Conservation (phyloP, 2,888 invertebrate genomes). For the Phaedon cochleariae region DNA sequence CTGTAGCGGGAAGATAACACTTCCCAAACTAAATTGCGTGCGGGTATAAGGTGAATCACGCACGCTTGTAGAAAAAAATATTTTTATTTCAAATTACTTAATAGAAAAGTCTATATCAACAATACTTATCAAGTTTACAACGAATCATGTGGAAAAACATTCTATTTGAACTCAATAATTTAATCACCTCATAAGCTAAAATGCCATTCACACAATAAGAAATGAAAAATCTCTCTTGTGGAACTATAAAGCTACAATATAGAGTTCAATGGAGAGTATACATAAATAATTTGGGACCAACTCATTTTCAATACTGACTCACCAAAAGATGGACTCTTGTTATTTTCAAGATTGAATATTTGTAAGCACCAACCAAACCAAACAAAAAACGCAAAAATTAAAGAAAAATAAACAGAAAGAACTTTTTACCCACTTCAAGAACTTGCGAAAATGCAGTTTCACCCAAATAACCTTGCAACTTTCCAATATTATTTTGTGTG, state of each 20-base stretch:
- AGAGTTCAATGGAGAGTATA: not conserved
- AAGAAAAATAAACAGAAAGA: not conserved
- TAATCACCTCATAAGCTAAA: slow-evolving; percentile 23
- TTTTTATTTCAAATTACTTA: slow-evolving; percentile 37
- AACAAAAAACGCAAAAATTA: not conserved
- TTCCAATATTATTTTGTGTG: too few relatives aligned
- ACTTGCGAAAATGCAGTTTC: not conserved
- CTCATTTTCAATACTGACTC: not conserved
- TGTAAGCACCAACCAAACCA: not conserved
- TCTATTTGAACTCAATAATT: slow-evolving; percentile 10
- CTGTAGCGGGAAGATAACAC: too few relatives aligned
- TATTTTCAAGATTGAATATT: not conserved
- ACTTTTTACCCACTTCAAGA: not conserved
- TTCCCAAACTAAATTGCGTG: too few relatives aligned
- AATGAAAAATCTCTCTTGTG: slow-evolving; percentile 9
- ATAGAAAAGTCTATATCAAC: slow-evolving; percentile 35
- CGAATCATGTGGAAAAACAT: slow-evolving; percentile 29
- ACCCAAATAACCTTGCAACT: not conserved
- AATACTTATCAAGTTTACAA: slow-evolving; percentile 27
- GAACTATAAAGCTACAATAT: not conserved
- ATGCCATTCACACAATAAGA: slow-evolving; percentile 23
- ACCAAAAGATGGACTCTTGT: not conserved
- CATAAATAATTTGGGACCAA: not conserved
- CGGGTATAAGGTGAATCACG: too few relatives aligned
- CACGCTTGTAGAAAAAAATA: too few relatives aligned